Evolutionary conservation across 2,113 vertebrate genomes (phyloP).

Genomic region (Callithrix jacchus): DNA sequence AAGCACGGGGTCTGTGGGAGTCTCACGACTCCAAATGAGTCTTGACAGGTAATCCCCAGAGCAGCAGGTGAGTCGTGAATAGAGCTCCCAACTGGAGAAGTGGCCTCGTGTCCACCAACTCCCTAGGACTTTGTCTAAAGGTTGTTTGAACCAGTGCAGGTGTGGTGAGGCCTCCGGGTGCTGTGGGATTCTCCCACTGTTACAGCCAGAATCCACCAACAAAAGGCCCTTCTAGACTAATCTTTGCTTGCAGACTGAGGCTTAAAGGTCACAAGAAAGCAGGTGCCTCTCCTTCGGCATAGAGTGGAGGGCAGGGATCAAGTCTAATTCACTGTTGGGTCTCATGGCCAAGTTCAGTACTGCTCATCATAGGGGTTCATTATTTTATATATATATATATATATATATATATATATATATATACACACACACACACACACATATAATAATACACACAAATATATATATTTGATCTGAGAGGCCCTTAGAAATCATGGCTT

Average conservation of each 20-base stretch:
- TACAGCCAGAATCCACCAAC: not conserved
- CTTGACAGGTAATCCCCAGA: not conserved
- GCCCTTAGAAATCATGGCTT: not conserved
- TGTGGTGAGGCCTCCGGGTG: accelerated
- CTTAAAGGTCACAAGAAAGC: not conserved
- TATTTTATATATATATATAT: too few relatives aligned
- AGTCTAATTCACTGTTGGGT: not conserved
- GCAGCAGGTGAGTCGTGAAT: not conserved
- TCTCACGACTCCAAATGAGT: not conserved
- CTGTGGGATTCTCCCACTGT: not conserved
- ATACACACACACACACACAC: too few relatives aligned
- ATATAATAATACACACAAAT: too few relatives aligned
- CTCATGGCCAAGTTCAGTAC: not conserved
- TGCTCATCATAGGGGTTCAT: not conserved
- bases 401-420: too few relatives aligned
- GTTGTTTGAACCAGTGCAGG: not conserved
- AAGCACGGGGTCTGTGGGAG: not conserved
- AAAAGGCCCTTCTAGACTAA: not conserved
- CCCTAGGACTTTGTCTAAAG: not conserved
- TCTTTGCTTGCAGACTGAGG: not conserved
- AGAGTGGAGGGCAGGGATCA: not conserved
- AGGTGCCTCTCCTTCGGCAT: not conserved
- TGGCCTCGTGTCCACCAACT: accelerated
- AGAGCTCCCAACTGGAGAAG: accelerated
- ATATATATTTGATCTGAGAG: not conserved